phyloP scores from a whole-genome alignment of 2,888 invertebrate species.

The Choristoneura rosaceana region DNA sequence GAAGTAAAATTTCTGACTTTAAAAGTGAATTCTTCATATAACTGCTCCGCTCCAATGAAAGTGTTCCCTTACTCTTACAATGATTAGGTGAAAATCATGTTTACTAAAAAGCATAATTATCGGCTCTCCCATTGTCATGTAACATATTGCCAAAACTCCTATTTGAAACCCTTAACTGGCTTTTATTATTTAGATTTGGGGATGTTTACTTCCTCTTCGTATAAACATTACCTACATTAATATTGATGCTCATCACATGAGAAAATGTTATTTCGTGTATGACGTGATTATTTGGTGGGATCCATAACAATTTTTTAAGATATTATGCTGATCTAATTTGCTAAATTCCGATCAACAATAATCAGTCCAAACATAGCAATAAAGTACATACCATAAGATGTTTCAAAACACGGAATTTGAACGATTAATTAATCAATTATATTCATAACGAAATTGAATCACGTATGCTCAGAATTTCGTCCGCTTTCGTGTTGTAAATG shows the following conservation, averaged over 20 bases:
- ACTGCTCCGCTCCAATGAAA: no score
- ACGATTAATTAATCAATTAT: background rate
- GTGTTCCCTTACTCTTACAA: background rate
- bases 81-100: background rate
- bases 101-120: background rate
- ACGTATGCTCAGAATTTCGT: background rate
- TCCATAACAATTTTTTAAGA: background rate
- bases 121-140: background rate
- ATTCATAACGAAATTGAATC: background rate
- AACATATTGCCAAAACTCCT: background rate
- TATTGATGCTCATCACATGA: no score
- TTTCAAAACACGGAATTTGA: background rate
- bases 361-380: background rate
- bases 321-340: background rate
- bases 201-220: background rate
- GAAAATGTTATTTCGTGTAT: no score
- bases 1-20: no score
- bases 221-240: no score
- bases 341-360: background rate
- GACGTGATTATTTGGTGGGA: no score
- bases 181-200: no score
- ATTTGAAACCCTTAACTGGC: background rate
- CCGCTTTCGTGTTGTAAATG: constrained; percentile 1
- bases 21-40: no score
- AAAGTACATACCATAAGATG: background rate